Percentiles rank a stretch among this genome's conserved stretches.
These are phyloP conservation scores for Scomberomorus guttatus DNA, from an alignment of 2,797 vertebrate genomes.

Conservation along the genomic window DNA sequence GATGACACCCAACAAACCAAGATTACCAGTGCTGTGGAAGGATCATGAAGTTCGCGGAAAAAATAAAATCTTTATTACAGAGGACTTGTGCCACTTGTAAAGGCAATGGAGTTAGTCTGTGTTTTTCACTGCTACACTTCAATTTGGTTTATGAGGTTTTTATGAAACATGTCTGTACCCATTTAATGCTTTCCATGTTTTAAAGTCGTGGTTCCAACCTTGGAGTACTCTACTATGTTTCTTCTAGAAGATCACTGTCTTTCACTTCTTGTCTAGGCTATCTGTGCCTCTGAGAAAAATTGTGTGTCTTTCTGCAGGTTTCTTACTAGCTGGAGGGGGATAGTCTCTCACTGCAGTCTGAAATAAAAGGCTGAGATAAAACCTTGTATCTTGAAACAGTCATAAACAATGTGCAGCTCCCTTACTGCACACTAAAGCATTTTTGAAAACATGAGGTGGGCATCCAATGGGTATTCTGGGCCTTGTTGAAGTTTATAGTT, in stretches of 20 bases:
- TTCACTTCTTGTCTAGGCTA: constrained; percentile 27
- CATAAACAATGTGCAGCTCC: constrained; percentile 34
- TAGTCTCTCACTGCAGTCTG: constrained; percentile 34
- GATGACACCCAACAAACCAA: constrained; percentile 3
- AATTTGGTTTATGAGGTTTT: constrained; percentile 46
- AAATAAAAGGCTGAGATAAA: constrained; percentile 48
- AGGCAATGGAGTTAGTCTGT: constrained; percentile 16
- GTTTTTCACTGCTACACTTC: constrained; percentile 47
- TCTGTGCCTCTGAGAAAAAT: constrained; percentile 53
- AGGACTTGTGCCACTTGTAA: constrained; percentile 28
- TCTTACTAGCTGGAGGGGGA: constrained; percentile 35
- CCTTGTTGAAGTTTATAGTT: constrained; percentile 17
- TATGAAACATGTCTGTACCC: constrained; percentile 36
- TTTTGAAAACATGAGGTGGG: constrained; percentile 14
- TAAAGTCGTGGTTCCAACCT: constrained; percentile 44
- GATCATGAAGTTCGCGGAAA: constrained; percentile 16
- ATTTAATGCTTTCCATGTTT: constrained; percentile 44
- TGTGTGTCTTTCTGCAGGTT: constrained; percentile 45
- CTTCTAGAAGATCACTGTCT: constrained; percentile 31
- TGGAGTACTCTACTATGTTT: constrained; percentile 30
- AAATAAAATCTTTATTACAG: constrained; percentile 18
- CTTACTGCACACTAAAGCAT: constrained; percentile 24
- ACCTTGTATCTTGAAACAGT: constrained; percentile 22
- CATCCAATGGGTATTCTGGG: constrained; percentile 11
- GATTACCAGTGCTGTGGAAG: not conserved